A percentile compares a stretch with the other conserved stretches of the same genome.
phyloP scores from a whole-genome alignment of 92 coral and sea anemone species.

The Zoanthus solanderi region DNA sequence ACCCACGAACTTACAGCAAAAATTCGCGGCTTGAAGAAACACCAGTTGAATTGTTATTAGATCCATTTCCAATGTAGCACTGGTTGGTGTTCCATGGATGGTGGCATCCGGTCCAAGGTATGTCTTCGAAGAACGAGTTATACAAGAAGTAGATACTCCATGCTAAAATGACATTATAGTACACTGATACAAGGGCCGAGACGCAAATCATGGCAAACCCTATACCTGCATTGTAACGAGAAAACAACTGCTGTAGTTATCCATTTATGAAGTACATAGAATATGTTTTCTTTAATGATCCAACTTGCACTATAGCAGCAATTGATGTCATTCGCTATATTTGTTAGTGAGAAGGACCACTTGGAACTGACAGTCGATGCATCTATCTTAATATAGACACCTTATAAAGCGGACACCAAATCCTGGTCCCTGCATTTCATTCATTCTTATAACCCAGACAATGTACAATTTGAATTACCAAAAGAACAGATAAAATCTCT shows the following conservation, averaged over 20 bases:
- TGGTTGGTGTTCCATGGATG: slow-evolving; percentile 85
- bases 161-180: slow-evolving; percentile 93
- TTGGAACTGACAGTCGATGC: too few species aligned
- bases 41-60: slow-evolving; percentile 75
- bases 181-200: slow-evolving; percentile 88
- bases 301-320: too few species aligned
- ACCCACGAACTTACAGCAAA: slow-evolving; percentile 69
- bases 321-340: too few species aligned
- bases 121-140: slow-evolving; percentile 75
- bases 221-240: slow-evolving; percentile 64
- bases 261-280: not conserved
- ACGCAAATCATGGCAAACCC: slow-evolving; percentile 86
- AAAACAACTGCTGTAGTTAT: not conserved
- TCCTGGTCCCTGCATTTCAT: too few species aligned
- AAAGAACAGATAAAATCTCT: too few species aligned
- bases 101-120: slow-evolving; percentile 93
- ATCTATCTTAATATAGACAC: too few species aligned
- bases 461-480: too few species aligned
- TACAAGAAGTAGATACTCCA: slow-evolving; percentile 88
- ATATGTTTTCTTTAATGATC: too few species aligned
- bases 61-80: slow-evolving; percentile 66
- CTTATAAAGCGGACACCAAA: too few species aligned
- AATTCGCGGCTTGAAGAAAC: slow-evolving; percentile 87
- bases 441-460: too few species aligned
- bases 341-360: too few species aligned